Percentiles rank a stretch among this genome's conserved stretches.
Evolutionary conservation across 2,888 invertebrate species (phyloP).

Genomic region (Helleia helle): DNA sequence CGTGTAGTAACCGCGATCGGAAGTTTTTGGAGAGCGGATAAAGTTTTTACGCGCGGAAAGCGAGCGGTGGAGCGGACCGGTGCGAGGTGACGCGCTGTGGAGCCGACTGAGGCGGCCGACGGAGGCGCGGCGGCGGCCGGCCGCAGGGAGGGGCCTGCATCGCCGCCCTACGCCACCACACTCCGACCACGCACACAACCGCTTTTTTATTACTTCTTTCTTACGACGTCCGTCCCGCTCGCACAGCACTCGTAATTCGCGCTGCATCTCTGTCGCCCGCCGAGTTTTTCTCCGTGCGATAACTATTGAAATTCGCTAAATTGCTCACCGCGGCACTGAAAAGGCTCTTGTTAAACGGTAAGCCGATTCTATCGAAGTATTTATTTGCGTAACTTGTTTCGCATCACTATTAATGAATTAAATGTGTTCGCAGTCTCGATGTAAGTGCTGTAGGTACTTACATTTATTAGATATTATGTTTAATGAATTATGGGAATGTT

Average conservation of each 20-base stretch:
- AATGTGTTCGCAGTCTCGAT: neutral
- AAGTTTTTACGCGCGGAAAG: slow-evolving; percentile 65
- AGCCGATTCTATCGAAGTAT: slow-evolving; percentile 66
- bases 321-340: slow-evolving; percentile 70
- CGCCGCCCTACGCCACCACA: slow-evolving; percentile 69
- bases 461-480: slow-evolving; percentile 2
- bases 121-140: slow-evolving; percentile 50
- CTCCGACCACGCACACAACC: slow-evolving; percentile 67
- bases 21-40: slow-evolving; percentile 53
- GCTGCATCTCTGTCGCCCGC: slow-evolving; percentile 46
- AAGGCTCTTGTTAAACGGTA: slow-evolving; percentile 71
- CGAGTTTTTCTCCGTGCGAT: slow-evolving; percentile 70
- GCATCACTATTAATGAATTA: slow-evolving; percentile 58
- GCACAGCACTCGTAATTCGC: slow-evolving; percentile 35
- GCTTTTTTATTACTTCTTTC: slow-evolving; percentile 73
- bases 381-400: slow-evolving; percentile 57
- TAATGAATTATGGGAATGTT: slow-evolving; percentile 2
- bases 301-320: slow-evolving; percentile 75
- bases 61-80: slow-evolving; percentile 46
- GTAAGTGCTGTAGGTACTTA: slow-evolving; percentile 3
- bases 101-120: slow-evolving; percentile 66
- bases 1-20: slow-evolving; percentile 35
- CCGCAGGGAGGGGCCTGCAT: slow-evolving; percentile 68
- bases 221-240: slow-evolving; percentile 60
- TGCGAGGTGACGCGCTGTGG: slow-evolving; percentile 58